These are phyloP conservation scores for Otis tarda DNA, from an alignment of 2,113 vertebrate genomes.

Conservation along the genomic window DNA sequence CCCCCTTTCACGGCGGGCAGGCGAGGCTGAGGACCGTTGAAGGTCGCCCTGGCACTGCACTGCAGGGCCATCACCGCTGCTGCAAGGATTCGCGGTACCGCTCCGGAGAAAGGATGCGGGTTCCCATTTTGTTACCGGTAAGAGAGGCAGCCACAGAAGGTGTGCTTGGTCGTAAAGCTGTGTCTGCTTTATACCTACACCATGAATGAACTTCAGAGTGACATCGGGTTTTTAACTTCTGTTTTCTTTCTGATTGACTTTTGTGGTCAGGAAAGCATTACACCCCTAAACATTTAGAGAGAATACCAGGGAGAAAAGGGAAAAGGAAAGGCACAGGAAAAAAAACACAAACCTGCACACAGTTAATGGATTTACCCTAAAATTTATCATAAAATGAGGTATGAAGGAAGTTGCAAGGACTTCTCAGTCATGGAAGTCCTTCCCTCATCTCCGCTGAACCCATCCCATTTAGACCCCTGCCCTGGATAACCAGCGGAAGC, in stretches of 20 bases:
- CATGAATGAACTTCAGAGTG: neutral
- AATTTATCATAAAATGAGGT: neutral
- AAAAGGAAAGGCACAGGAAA: too few species aligned
- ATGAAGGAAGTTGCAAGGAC: neutral
- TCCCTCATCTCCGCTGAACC: neutral
- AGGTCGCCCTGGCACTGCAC: neutral
- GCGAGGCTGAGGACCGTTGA: too few species aligned
- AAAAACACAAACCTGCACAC: neutral
- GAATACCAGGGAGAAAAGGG: neutral
- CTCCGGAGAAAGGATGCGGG: neutral
- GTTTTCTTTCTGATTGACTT: neutral
- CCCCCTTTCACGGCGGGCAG: too few species aligned
- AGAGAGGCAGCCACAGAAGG: neutral
- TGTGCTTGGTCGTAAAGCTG: neutral
- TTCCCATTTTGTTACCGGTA: neutral
- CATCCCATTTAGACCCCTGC: neutral
- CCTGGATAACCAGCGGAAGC: neutral
- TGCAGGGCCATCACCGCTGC: fast-evolving
- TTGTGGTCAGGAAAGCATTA: neutral
- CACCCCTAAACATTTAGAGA: neutral
- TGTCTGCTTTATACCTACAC: neutral
- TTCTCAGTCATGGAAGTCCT: neutral
- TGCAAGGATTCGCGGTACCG: neutral
- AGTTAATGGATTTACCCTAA: neutral
- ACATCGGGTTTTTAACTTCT: neutral